These are phyloP conservation scores for Eristalis intricaria DNA, from an alignment of 2,888 invertebrate species.

Conservation along the genomic window DNA sequence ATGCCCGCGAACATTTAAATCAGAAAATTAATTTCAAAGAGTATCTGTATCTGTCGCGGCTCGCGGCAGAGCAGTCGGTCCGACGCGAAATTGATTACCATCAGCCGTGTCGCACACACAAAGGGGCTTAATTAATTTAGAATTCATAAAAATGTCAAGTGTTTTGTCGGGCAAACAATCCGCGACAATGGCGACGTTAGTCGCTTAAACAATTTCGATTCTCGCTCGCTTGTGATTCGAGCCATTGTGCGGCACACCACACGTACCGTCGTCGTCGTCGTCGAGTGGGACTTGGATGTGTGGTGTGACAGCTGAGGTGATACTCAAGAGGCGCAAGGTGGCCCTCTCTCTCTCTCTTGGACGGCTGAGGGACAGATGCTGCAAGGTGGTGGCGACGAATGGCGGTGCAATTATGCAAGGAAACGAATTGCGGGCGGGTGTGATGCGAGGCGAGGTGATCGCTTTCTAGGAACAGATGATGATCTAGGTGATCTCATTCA, in stretches of 20 bases:
- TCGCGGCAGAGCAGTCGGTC: neutral
- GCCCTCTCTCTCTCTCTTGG: too few species aligned
- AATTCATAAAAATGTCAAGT: slow-evolving; percentile 1
- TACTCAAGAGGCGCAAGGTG: neutral
- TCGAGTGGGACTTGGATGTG: neutral
- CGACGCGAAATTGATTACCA: neutral
- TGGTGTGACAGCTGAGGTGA: neutral
- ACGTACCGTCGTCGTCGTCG: neutral
- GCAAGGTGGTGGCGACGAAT: neutral
- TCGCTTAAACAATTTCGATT: neutral
- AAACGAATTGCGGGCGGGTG: neutral
- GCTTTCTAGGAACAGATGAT: too few species aligned
- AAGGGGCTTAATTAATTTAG: slow-evolving; percentile 1
- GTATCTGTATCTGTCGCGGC: neutral
- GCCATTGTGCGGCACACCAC: neutral
- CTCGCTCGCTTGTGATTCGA: neutral
- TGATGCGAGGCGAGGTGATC: neutral
- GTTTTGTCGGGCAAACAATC: neutral
- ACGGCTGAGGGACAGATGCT: neutral
- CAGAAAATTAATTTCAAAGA: neutral
- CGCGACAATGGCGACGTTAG: slow-evolving; percentile 1
- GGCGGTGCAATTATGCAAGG: neutral
- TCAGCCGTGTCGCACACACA: neutral
- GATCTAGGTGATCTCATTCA: too few species aligned
- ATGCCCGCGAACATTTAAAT: neutral